phyloP scores from a whole-genome alignment of 2,797 vertebrate species.

The Sylvilagus floridanus region DNA sequence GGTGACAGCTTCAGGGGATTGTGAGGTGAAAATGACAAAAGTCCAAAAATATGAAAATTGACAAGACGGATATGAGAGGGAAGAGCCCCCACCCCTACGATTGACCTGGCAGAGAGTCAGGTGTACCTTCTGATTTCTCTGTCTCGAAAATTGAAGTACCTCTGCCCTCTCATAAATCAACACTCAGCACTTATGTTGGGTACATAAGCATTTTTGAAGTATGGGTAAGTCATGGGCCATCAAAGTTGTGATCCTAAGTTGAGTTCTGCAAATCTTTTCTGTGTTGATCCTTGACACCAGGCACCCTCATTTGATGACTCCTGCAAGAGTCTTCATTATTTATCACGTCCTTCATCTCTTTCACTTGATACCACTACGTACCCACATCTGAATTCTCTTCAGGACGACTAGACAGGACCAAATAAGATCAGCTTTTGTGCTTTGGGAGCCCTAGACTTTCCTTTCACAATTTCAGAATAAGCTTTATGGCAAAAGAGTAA shows the following conservation, averaged over 20 bases:
- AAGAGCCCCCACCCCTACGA: not conserved
- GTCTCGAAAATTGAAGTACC: not conserved
- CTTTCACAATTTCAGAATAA: slow-evolving; percentile 2
- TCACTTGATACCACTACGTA: not conserved
- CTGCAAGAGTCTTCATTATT: not conserved
- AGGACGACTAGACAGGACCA: not conserved
- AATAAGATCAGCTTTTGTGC: not conserved
- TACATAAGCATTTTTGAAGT: not conserved
- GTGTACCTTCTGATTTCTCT: not conserved
- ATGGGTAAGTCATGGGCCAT: not conserved
- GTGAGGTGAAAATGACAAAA: not conserved
- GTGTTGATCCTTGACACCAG: fast-evolving
- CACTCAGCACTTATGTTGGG: not conserved
- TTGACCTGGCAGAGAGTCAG: not conserved
- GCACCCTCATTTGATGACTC: not conserved
- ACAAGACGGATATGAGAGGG: not conserved
- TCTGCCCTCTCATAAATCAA: not conserved
- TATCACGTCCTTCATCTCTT: not conserved
- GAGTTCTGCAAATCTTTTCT: not conserved
- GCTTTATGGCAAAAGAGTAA: not conserved
- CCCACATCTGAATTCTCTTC: not conserved
- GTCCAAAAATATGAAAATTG: not conserved
- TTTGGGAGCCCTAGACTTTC: not conserved
- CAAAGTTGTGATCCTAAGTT: not conserved
- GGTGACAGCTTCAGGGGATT: not conserved